Evolutionary conservation across 1,140 invertebrate genomes (phyloP).

Genomic region (Lordiphosa stackelbergi): DNA sequence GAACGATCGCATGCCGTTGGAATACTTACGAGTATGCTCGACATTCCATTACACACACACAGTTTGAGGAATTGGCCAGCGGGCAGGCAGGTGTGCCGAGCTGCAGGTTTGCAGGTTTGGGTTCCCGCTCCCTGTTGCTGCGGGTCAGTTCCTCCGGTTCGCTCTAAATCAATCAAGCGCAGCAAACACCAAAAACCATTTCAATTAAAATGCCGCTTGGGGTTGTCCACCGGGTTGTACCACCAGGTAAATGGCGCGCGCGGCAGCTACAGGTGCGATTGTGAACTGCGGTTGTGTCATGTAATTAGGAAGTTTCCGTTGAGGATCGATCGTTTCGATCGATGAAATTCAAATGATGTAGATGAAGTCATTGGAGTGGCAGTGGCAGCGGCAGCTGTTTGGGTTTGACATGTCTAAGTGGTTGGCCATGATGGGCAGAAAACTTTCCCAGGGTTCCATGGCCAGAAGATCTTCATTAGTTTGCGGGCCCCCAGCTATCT

Average conservation of each 20-base stretch:
- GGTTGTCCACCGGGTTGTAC: slow-evolving; percentile 3
- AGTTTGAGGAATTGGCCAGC: slow-evolving; percentile 48
- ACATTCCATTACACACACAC: slow-evolving; percentile 39
- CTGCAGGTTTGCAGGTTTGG: slow-evolving; percentile 6
- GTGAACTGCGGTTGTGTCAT: slow-evolving; percentile 64
- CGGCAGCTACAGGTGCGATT: slow-evolving; percentile 40
- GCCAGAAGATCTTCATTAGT: slow-evolving; percentile 43
- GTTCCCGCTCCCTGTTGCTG: slow-evolving; percentile 44
- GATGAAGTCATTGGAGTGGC: slow-evolving; percentile 48
- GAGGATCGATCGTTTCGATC: slow-evolving; percentile 30
- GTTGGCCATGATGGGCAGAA: slow-evolving; percentile 35
- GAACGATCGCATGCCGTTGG: slow-evolving; percentile 54
- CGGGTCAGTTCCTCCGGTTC: slow-evolving; percentile 40
- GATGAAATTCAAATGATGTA: slow-evolving; percentile 32
- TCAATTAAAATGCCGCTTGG: slow-evolving; percentile 66
- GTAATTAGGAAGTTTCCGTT: slow-evolving; percentile 67
- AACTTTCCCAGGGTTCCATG: slow-evolving; percentile 55
- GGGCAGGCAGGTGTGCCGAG: slow-evolving; percentile 59
- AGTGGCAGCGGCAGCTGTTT: slow-evolving; percentile 5
- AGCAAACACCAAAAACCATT: slow-evolving; percentile 54
- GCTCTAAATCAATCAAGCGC: slow-evolving; percentile 74
- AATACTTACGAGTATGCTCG: slow-evolving; percentile 48
- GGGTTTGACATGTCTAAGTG: slow-evolving; percentile 42
- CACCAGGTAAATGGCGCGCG: slow-evolving; percentile 36
- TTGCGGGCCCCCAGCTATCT: slow-evolving; percentile 26